A percentile compares a stretch with the other conserved stretches of the same genome.
Evolutionary conservation across 2,888 invertebrate genomes (phyloP).

Genomic region (Hartigia nigra): DNA sequence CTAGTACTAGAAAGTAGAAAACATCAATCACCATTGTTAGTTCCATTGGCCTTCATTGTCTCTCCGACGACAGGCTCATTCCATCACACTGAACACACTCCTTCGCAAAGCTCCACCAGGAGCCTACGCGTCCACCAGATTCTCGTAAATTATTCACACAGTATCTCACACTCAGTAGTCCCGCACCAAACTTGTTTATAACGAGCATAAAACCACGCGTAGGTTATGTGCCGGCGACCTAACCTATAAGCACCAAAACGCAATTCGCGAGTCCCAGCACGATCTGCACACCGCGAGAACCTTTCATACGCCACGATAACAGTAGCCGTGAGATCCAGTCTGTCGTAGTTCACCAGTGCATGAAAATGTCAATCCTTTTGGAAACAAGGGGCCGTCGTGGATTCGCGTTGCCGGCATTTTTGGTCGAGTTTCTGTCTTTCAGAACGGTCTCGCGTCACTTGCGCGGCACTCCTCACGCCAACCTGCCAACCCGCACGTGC

Average conservation of each 20-base stretch:
- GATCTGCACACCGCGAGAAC: slow-evolving; percentile 3
- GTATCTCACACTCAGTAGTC: background rate
- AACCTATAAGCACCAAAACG: slow-evolving; percentile 50
- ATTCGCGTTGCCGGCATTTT: slow-evolving; percentile 52
- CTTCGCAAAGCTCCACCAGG: slow-evolving; percentile 16
- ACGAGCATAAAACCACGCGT: background rate
- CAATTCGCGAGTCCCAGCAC: slow-evolving; percentile 9
- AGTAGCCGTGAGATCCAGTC: slow-evolving; percentile 24
- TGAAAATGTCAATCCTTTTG: slow-evolving; percentile 24
- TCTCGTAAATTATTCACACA: background rate
- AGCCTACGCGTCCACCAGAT: background rate
- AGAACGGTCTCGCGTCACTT: background rate
- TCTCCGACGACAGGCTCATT: slow-evolving; percentile 54
- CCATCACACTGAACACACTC: slow-evolving; percentile 49
- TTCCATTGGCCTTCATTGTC: slow-evolving; percentile 66
- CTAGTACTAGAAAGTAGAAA: slow-evolving; percentile 11
- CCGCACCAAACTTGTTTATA: background rate
- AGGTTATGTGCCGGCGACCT: slow-evolving; percentile 64
- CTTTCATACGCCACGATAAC: slow-evolving; percentile 3
- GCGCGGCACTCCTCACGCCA: background rate
- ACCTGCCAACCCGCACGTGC: slow-evolving; percentile 29
- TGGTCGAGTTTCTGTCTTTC: slow-evolving; percentile 1
- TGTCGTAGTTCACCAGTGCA: slow-evolving; percentile 12
- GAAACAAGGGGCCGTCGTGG: slow-evolving; percentile 28
- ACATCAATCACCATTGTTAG: slow-evolving; percentile 62